Base-by-base conservation (phyloP, 2,888 invertebrate genomes). In the Watsonalla cultraria region DNA sequence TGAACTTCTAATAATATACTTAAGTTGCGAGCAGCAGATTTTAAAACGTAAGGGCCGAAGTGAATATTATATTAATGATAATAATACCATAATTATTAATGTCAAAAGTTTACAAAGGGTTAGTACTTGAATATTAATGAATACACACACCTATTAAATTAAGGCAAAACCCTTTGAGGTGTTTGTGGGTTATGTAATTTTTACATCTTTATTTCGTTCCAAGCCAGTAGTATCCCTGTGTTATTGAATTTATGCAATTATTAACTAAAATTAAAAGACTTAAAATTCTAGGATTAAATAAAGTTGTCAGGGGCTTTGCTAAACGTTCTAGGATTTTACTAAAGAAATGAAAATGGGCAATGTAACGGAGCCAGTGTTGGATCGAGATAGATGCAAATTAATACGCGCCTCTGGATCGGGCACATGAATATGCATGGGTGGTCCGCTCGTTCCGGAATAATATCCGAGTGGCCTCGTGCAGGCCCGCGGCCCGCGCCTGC, bases 331-430 rank as follows among this genome's bases (percentile, higher is more conserved):
- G 68, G 64, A 70, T 76, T 74, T 67, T 65, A 65, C 74, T 65
- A 84, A 86, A 85, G 84, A 84, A 86, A 85, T 72, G 71, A 80
- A 82, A 86, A 80, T 75, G 83, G 76, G 77, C 81, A 84, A 77
- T 80, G 79, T 82, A 80, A 79, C 74, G 70, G 69, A 74, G 74
- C 74, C 69, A 66, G 78, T 73, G 76, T 74, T 60, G 79, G 84
- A 85, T 83, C 81, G 80, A 73, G 75, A 90, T 90, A 73, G 75
- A 90, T 90, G 89, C 84, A 90, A 90, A 90, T 90, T 85, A 88
- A 89, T 89, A 90, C 86, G 84, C 84, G 88, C 76, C 80, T 83
- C 81, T 76, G 84, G 82, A 84, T 80, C 79, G 78, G 72, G 72
- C 70, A 65, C 80, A 89, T 90, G 89, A 90, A 90, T 90, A 90